Percentiles rank a stretch among this genome's conserved stretches.
Evolutionary conservation across 2,797 vertebrate genomes (phyloP).

Genomic region (Ctenopoma multispine): DNA sequence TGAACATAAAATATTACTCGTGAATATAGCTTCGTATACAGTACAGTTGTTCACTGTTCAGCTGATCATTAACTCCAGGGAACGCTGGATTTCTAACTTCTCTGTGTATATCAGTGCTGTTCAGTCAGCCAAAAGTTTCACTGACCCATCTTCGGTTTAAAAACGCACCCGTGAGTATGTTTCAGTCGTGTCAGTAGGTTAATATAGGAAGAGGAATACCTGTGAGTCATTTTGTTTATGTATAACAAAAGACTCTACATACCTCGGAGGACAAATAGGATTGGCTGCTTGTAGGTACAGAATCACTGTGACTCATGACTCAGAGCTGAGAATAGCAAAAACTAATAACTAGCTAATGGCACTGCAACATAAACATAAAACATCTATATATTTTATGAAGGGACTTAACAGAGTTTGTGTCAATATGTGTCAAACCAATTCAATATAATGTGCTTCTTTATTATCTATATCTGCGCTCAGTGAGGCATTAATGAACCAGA

Average conservation of each 20-base stretch:
- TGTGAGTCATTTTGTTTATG: conserved; percentile 35
- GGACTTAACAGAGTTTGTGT: conserved; percentile 7
- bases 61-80: neutral
- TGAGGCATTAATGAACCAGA: conserved; percentile 30
- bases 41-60: neutral
- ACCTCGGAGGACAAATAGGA: conserved; percentile 31
- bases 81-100: neutral
- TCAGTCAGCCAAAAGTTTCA: conserved; percentile 29
- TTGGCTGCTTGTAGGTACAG: conserved; percentile 7
- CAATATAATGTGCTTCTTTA: conserved; percentile 5
- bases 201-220: conserved; percentile 19
- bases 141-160: conserved; percentile 19
- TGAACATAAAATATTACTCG: neutral
- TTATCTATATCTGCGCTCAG: conserved; percentile 18
- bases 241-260: conserved; percentile 24
- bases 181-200: conserved; percentile 16
- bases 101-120: conserved; percentile 3
- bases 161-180: conserved; percentile 21
- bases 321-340: conserved; percentile 18
- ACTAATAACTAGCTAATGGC: conserved; percentile 21
- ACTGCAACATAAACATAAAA: conserved; percentile 2
- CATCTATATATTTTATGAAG: neutral
- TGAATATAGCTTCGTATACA: neutral
- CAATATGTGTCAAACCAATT: conserved; percentile 18
- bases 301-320: conserved; percentile 28